Percentiles rank a stretch among this genome's conserved stretches.
phyloP scores from a whole-genome alignment of 2,113 vertebrate genomes.

The Peucedramus taeniatus region DNA sequence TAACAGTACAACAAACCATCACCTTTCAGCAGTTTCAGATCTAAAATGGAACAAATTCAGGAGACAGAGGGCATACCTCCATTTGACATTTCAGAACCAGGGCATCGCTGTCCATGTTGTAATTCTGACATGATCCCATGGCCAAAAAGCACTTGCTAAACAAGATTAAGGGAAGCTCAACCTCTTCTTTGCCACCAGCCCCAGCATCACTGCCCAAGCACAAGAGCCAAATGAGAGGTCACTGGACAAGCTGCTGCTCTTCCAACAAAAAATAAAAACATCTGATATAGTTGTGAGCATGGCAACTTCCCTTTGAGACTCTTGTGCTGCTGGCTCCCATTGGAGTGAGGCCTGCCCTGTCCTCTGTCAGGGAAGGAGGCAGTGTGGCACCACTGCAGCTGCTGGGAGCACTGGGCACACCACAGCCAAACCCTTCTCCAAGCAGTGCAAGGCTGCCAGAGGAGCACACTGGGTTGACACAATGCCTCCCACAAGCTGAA shows the following conservation, averaged over 20 bases:
- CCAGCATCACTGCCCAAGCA: neutral
- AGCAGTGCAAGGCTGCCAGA: rapidly evolving
- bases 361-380: neutral
- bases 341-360: rapidly evolving
- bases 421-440: neutral
- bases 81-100: neutral
- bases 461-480: neutral
- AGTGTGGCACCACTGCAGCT: rapidly evolving
- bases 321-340: rapidly evolving
- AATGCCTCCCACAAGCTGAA: neutral
- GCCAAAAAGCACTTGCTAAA: neutral
- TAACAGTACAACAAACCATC: neutral
- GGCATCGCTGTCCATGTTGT: neutral
- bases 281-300: neutral
- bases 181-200: neutral
- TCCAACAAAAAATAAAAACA: neutral
- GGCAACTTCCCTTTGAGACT: neutral
- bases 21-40: neutral
- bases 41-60: neutral
- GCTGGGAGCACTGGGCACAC: neutral
- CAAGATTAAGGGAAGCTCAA: neutral
- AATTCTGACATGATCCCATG: neutral
- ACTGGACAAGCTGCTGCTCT: neutral
- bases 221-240: neutral
- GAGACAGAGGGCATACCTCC: neutral